A percentile compares a stretch with the other conserved stretches of the same genome.
Conservation (phyloP, 2,797 vertebrate genomes). For the Pagetopsis macropterus region DNA sequence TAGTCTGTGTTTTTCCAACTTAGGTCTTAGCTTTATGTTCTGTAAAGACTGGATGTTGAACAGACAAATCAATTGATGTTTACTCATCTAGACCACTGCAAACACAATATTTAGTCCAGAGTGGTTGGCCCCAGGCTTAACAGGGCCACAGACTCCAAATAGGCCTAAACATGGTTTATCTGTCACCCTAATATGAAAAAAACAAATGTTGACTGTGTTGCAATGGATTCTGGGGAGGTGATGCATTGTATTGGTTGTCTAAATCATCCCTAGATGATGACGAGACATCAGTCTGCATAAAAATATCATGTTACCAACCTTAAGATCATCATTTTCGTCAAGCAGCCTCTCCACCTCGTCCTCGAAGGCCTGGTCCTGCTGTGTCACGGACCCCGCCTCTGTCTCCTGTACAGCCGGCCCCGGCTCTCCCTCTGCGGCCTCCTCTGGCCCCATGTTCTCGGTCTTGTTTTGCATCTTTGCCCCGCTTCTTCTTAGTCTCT, state of each 20-base stretch:
- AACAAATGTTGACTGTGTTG: background rate
- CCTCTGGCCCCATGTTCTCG: conserved; percentile 29
- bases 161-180: conserved; percentile 5
- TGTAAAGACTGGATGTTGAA: conserved; percentile 12
- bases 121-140: background rate
- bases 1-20: conserved; percentile 4
- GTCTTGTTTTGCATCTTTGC: conserved; percentile 82
- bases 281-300: background rate
- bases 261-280: background rate
- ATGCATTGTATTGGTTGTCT: background rate
- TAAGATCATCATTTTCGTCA: conserved; percentile 94
- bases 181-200: background rate
- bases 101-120: background rate
- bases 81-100: background rate
- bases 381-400: conserved; percentile 79
- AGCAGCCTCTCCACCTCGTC: conserved; percentile 92
- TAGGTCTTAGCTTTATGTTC: background rate
- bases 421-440: conserved; percentile 54
- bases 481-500: conserved; percentile 77
- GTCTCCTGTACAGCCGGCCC: conserved; percentile 72
- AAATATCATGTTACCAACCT: conserved; percentile 81
- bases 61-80: conserved; percentile 22
- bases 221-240: background rate
- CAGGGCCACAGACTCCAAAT: background rate
- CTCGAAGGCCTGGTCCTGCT: conserved; percentile 86